Evolutionary conservation across 92 coral and sea anemone genomes (phyloP).

Genomic region (Parazoanthus darwini): DNA sequence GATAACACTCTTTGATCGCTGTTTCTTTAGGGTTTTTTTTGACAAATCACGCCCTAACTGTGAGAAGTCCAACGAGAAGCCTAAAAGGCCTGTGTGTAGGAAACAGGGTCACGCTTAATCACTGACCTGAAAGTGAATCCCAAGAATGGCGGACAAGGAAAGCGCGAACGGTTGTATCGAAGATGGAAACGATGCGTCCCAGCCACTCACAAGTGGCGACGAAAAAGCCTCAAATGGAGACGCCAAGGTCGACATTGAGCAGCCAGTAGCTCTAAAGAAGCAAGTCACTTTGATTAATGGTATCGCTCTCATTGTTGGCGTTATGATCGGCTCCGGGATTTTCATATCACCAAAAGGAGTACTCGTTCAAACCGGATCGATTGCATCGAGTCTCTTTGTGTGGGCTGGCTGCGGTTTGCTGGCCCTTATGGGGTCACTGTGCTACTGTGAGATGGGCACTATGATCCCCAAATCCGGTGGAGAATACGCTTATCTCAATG

Average conservation of each 20-base stretch:
- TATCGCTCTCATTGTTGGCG: constrained; percentile 90
- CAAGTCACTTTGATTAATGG: constrained; percentile 89
- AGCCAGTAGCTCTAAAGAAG: constrained; percentile 70
- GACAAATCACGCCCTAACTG: neutral
- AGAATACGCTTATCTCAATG: constrained; percentile 85
- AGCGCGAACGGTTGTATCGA: constrained; percentile 21
- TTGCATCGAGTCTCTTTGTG: constrained; percentile 84
- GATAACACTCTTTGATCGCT: neutral
- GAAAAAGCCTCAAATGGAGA: constrained; percentile 74
- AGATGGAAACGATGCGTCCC: constrained; percentile 55
- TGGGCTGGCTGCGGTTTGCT: constrained; percentile 97
- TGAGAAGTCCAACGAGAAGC: neutral
- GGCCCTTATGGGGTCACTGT: constrained; percentile 90
- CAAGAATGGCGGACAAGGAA: constrained; percentile 32
- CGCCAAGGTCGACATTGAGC: constrained; percentile 55
- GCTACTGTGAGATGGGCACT: constrained; percentile 97
- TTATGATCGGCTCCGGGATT: constrained; percentile 97
- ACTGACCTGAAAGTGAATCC: neutral
- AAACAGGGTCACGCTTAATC: neutral
- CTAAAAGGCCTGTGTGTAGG: neutral
- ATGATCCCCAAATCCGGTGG: constrained; percentile 99
- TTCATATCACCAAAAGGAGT: constrained; percentile 97
- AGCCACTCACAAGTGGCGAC: constrained; percentile 72
- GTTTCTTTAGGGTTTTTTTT: neutral
- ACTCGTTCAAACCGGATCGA: constrained; percentile 73